These are phyloP conservation scores for Itoplectis maculator DNA, from an alignment of 2,888 invertebrate genomes.

Conservation along the genomic window DNA sequence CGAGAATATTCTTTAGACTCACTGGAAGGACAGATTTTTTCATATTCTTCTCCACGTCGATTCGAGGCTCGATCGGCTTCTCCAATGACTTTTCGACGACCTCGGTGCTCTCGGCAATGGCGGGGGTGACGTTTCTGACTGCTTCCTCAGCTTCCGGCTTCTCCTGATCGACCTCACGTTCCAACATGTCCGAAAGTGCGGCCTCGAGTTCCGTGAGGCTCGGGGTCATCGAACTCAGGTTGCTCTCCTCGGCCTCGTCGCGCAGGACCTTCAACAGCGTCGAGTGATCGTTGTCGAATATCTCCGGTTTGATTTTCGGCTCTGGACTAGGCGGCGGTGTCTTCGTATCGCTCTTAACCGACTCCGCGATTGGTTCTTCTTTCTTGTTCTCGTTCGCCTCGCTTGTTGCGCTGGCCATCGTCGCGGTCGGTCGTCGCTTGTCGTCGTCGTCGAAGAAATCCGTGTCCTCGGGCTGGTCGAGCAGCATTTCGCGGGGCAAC, in stretches of 20 bases:
- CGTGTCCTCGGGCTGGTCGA: constrained; percentile 74
- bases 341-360: constrained; percentile 64
- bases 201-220: constrained; percentile 82
- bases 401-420: constrained; percentile 9
- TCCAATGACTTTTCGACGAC: constrained; percentile 50
- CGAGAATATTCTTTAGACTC: constrained; percentile 57
- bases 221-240: constrained; percentile 82
- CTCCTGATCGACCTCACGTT: constrained; percentile 75
- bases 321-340: constrained; percentile 81
- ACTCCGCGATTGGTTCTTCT: constrained; percentile 71
- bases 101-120: not conserved
- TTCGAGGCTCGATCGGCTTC: constrained; percentile 73
- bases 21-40: constrained; percentile 32
- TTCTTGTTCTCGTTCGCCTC: constrained; percentile 47
- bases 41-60: constrained; percentile 62
- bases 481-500: constrained; percentile 80
- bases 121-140: not conserved
- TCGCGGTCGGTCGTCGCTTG: constrained; percentile 45
- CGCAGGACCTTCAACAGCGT: constrained; percentile 76
- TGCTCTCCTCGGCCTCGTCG: constrained; percentile 76
- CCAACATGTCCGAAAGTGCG: constrained; percentile 82
- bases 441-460: constrained; percentile 70
- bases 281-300: constrained; percentile 75
- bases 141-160: not conserved
- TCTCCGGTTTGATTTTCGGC: constrained; percentile 74